A percentile compares a stretch with the other conserved stretches of the same genome.
Conservation (phyloP, 2,797 vertebrate genomes). For the Cirrhinus mrigala region DNA sequence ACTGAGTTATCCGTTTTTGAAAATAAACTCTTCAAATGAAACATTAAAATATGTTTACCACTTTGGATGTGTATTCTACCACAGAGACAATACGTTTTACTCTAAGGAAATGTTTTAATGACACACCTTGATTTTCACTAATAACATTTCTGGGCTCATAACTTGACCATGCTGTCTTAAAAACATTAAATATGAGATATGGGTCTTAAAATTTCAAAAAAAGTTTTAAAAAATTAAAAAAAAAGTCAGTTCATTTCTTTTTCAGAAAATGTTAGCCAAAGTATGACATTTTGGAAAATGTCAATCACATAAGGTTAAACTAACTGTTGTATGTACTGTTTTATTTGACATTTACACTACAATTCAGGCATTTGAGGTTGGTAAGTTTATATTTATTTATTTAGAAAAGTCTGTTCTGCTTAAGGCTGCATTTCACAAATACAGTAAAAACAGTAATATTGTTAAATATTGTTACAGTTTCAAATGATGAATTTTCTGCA, state of each 20-base stretch:
- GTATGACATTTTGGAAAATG: background rate
- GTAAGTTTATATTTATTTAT: background rate
- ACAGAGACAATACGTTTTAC: background rate
- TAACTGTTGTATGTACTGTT: no score
- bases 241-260: background rate
- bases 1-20: no score
- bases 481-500: background rate
- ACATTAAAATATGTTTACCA: constrained; percentile 14
- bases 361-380: no score
- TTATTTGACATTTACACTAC: background rate
- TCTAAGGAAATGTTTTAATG: background rate
- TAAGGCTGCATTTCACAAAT: background rate
- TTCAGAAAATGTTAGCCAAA: background rate
- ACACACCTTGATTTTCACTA: constrained; percentile 15
- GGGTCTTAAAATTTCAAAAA: no score
- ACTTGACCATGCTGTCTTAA: background rate
- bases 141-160: background rate
- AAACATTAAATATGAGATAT: background rate
- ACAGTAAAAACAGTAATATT: no score
- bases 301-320: no score
- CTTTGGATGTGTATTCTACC: constrained; percentile 45
- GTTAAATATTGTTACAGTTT: background rate
- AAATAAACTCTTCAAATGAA: no score
- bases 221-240: no score
- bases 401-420: background rate